A percentile compares a stretch with the other conserved stretches of the same genome.
These are phyloP conservation scores for Benthosema pterotum DNA, from an alignment of 2,797 vertebrate genomes.

Conservation along the genomic window DNA sequence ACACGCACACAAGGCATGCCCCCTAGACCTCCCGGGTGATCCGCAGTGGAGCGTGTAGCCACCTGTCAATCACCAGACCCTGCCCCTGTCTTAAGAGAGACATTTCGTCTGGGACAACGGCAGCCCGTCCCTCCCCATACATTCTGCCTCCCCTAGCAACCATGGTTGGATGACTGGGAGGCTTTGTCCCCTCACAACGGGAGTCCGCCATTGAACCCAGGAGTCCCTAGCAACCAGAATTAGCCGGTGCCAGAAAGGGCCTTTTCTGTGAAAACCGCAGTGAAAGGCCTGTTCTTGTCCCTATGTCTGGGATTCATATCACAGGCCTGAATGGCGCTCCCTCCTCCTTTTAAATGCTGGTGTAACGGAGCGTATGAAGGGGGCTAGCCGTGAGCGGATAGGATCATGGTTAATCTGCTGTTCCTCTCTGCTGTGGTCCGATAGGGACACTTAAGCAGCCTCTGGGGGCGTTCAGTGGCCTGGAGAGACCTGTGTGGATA, in stretches of 20 bases:
- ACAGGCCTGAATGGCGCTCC: slow-evolving; percentile 83
- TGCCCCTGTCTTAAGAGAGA: slow-evolving; percentile 78
- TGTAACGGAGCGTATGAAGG: slow-evolving; percentile 84
- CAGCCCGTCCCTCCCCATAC: slow-evolving; percentile 80
- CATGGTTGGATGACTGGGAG: slow-evolving; percentile 69
- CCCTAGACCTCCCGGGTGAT: slow-evolving; percentile 73
- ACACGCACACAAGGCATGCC: slow-evolving; percentile 46
- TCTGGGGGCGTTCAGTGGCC: slow-evolving; percentile 74
- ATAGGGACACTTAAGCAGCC: slow-evolving; percentile 87
- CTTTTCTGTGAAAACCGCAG: slow-evolving; percentile 73
- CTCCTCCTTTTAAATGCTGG: slow-evolving; percentile 86
- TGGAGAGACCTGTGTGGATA: slow-evolving; percentile 58
- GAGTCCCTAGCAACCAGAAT: slow-evolving; percentile 78
- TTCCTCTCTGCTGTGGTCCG: slow-evolving; percentile 85
- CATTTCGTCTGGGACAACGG: slow-evolving; percentile 85
- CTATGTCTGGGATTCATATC: slow-evolving; percentile 87
- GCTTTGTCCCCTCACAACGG: slow-evolving; percentile 80
- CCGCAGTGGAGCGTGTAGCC: slow-evolving; percentile 76
- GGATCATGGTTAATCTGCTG: slow-evolving; percentile 94
- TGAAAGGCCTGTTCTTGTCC: slow-evolving; percentile 86
- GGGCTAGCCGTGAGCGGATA: slow-evolving; percentile 83
- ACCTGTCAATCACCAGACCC: slow-evolving; percentile 84
- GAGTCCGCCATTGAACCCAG: slow-evolving; percentile 76
- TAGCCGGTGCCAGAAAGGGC: slow-evolving; percentile 76
- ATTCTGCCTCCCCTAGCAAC: slow-evolving; percentile 86